These are phyloP conservation scores for Polymixis lichenea DNA, from an alignment of 2,888 invertebrate species.

Conservation along the genomic window DNA sequence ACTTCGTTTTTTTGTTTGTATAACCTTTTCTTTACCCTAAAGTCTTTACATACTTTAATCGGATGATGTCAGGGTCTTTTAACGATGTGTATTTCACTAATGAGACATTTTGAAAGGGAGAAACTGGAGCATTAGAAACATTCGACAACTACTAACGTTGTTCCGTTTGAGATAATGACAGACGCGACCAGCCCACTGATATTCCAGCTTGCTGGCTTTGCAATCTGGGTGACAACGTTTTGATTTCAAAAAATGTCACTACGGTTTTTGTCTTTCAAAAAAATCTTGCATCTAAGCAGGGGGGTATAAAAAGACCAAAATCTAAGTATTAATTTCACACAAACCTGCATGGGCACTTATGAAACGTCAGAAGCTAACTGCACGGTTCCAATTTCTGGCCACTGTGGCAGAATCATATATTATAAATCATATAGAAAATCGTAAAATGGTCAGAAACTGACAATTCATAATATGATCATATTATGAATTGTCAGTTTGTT, in stretches of 20 bases:
- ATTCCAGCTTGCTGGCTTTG: slow-evolving; percentile 7
- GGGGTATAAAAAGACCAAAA: too few relatives aligned
- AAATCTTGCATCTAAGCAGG: too few relatives aligned
- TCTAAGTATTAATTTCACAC: too few relatives aligned
- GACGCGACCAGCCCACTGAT: not conserved
- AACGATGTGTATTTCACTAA: not conserved
- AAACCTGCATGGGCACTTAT: too few relatives aligned
- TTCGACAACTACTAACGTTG: not conserved
- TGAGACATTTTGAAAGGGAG: not conserved
- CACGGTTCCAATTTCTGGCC: too few relatives aligned
- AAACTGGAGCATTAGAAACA: not conserved
- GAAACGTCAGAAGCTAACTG: too few relatives aligned
- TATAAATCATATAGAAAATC: too few relatives aligned
- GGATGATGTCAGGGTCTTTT: not conserved
- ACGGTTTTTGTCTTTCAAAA: not conserved
- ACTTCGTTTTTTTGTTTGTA: slow-evolving; percentile 10
- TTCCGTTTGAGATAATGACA: slow-evolving; percentile 8
- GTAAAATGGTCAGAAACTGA: too few relatives aligned
- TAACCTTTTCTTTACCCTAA: slow-evolving; percentile 4
- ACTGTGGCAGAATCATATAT: too few relatives aligned
- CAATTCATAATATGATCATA: too few relatives aligned
- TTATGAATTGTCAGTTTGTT: too few relatives aligned
- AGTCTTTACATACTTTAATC: not conserved
- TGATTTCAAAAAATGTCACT: not conserved
- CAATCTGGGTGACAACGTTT: not conserved